phyloP scores from a whole-genome alignment of 2,888 invertebrate species.

The Phortica magna region DNA sequence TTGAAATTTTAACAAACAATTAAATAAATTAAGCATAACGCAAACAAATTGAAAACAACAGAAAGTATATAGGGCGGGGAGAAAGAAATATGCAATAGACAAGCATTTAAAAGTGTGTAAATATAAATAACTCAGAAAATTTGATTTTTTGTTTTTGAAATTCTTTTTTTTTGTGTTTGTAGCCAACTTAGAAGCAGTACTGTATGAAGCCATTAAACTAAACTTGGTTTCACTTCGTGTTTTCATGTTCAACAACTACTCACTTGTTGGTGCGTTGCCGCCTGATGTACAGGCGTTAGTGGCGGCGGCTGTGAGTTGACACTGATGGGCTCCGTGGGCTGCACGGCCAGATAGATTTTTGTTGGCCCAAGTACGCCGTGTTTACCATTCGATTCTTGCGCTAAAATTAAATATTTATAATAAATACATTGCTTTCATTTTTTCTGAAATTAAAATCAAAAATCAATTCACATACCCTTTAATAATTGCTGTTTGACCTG shows the following conservation, averaged over 20 bases:
- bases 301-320: constrained; percentile 79
- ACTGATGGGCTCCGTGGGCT: constrained; percentile 80
- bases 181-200: not conserved
- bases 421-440: not conserved
- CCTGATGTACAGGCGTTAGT: constrained; percentile 79
- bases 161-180: not conserved
- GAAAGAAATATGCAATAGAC: not conserved
- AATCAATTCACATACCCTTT: constrained; percentile 83
- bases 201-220: not conserved
- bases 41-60: constrained; percentile 1
- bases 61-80: not conserved
- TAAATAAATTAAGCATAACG: not conserved
- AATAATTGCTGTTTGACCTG: constrained; percentile 93
- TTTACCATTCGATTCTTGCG: constrained; percentile 91
- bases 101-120: too few species aligned
- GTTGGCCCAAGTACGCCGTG: constrained; percentile 91
- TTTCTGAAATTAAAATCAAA: not conserved
- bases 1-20: not conserved
- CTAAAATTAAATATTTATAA: constrained; percentile 73
- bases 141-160: not conserved
- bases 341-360: constrained; percentile 91
- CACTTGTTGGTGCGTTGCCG: constrained; percentile 77
- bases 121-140: too few species aligned
- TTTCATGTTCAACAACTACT: constrained; percentile 73
- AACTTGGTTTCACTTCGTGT: not conserved